Conservation (phyloP, 2,797 vertebrate genomes). For the Jordanella pulchra region DNA sequence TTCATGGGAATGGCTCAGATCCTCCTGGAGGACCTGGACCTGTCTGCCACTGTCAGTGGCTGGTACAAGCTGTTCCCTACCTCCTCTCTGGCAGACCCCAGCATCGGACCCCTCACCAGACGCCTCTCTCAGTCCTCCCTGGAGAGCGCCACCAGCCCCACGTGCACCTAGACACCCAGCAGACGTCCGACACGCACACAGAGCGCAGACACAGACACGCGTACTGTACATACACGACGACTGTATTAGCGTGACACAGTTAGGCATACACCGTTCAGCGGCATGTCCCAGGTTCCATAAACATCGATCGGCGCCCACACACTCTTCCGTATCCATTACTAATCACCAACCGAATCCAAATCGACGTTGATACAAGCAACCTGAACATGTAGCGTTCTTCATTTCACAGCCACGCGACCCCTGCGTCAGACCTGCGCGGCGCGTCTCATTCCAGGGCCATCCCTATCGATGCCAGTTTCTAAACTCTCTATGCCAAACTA, state of each 20-base stretch:
- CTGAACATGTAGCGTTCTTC: constrained; percentile 79
- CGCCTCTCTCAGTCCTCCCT: constrained; percentile 97
- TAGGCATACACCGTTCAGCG: constrained; percentile 14
- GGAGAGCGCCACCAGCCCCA: constrained; percentile 97
- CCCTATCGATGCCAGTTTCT: constrained; percentile 69
- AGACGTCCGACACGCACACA: constrained; percentile 14
- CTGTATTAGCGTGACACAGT: constrained; percentile 46
- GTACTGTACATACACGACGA: constrained; percentile 65
- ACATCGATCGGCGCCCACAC: constrained; percentile 22
- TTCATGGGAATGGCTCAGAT: constrained; percentile 99
- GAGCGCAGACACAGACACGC: constrained; percentile 32
- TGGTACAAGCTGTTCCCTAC: constrained; percentile 99
- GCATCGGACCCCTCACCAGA: constrained; percentile 92
- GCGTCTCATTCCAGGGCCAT: constrained; percentile 61
- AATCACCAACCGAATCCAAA: constrained; percentile 35
- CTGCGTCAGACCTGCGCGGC: constrained; percentile 46
- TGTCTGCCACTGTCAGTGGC: constrained; percentile 87
- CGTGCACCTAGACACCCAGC: constrained; percentile 85
- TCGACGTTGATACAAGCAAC: constrained; percentile 30
- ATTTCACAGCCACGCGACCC: constrained; percentile 46
- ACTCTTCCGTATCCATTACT: constrained; percentile 33
- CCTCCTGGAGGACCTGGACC: constrained; percentile 95
- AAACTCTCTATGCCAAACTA: constrained; percentile 86
- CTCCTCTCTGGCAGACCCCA: constrained; percentile 95
- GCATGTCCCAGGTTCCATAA: constrained; percentile 23